Conservation (phyloP, 2,113 vertebrate genomes). For the Ardeotis arabs region DNA sequence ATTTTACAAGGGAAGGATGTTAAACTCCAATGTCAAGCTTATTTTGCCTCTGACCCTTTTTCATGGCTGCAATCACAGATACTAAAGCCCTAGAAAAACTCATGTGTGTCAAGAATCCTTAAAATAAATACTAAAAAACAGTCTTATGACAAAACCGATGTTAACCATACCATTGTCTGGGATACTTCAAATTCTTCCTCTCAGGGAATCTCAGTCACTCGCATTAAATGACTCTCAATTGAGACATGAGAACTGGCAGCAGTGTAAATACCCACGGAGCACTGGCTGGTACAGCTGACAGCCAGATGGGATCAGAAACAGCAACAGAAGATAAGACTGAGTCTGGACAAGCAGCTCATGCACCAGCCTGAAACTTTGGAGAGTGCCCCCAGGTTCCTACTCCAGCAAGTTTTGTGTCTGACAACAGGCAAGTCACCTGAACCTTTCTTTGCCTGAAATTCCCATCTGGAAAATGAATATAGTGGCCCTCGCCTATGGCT, state of each 20-base stretch:
- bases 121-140: constrained; percentile 22
- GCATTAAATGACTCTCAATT: constrained; percentile 32
- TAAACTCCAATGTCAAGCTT: background rate
- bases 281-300: constrained; percentile 50
- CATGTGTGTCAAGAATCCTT: background rate
- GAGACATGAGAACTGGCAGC: constrained; percentile 62
- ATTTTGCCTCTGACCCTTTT: background rate
- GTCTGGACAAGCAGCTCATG: background rate
- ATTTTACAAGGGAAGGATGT: background rate
- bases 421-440: background rate
- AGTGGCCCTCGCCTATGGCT: background rate
- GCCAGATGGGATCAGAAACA: constrained; percentile 23
- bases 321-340: constrained; percentile 15
- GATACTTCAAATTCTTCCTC: constrained; percentile 44
- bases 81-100: background rate
- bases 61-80: background rate
- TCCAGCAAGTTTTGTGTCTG: background rate
- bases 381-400: background rate
- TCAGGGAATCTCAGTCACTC: constrained; percentile 25
- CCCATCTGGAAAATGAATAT: background rate
- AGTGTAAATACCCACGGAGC: constrained; percentile 7
- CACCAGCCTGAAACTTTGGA: background rate
- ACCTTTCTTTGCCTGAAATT: background rate
- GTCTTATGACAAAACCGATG: background rate
- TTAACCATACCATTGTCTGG: constrained; percentile 37